Evolutionary conservation across 2,888 invertebrate genomes (phyloP).

Genomic region (Nasonia oneida): DNA sequence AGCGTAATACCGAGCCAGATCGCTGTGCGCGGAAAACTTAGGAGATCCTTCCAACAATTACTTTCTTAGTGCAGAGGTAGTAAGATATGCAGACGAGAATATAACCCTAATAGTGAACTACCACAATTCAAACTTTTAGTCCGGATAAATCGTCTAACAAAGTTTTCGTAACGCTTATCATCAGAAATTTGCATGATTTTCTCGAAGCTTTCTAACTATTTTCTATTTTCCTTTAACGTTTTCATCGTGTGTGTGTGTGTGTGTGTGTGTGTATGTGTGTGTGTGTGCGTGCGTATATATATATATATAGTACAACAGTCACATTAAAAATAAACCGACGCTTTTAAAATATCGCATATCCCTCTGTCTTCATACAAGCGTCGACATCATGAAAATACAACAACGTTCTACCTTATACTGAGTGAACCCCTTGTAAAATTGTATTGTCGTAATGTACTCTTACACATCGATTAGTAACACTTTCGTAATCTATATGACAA

Average conservation of each 20-base stretch:
- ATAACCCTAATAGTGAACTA: slow-evolving; percentile 11
- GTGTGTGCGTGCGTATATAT: too few species aligned
- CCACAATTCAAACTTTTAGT: slow-evolving; percentile 30
- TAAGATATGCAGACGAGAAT: slow-evolving; percentile 33
- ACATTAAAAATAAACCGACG: not conserved
- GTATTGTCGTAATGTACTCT: not conserved
- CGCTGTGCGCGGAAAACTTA: not conserved
- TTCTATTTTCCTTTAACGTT: not conserved
- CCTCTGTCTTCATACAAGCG: not conserved
- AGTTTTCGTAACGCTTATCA: not conserved
- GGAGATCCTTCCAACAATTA: slow-evolving; percentile 30
- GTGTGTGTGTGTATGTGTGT: too few species aligned
- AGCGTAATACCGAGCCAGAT: not conserved
- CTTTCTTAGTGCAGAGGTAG: slow-evolving; percentile 43
- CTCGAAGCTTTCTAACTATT: slow-evolving; percentile 1
- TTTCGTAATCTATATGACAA: not conserved
- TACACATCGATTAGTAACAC: not conserved
- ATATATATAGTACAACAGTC: not conserved
- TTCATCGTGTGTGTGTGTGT: not conserved
- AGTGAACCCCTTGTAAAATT: not conserved
- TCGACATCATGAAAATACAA: not conserved
- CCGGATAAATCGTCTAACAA: slow-evolving; percentile 18
- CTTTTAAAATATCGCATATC: not conserved
- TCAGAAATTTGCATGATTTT: slow-evolving; percentile 42
- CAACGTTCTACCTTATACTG: not conserved